phyloP scores from a whole-genome alignment of 2,797 vertebrate species.

The Triplophysa bombifrons region DNA sequence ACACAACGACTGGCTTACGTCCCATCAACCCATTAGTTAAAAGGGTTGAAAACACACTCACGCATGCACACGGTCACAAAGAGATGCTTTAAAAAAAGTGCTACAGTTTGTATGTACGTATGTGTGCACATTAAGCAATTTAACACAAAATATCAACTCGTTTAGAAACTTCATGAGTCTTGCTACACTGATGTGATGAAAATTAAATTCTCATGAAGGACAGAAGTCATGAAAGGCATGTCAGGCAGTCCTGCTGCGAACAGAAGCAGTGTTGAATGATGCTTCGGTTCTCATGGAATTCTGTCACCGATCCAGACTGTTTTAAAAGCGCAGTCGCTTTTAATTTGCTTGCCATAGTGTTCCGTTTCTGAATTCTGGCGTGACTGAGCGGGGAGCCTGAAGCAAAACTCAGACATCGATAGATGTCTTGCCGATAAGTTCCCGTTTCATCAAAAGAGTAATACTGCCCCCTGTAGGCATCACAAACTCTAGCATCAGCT shows the following conservation, averaged over 20 bases:
- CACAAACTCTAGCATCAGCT: background rate
- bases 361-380: constrained; percentile 24
- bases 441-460: constrained; percentile 25
- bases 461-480: constrained; percentile 57
- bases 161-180: constrained; percentile 21
- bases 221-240: constrained; percentile 32
- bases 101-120: background rate
- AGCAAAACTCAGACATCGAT: background rate
- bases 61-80: constrained; percentile 1
- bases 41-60: constrained; percentile 43
- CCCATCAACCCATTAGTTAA: constrained; percentile 43
- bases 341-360: constrained; percentile 25
- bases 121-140: background rate
- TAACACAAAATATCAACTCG: background rate
- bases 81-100: background rate
- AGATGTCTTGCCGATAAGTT: background rate
- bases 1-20: constrained; percentile 58
- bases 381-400: background rate
- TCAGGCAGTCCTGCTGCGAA: constrained; percentile 27
- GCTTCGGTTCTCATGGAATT: constrained; percentile 7
- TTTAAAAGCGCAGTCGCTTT: constrained; percentile 14
- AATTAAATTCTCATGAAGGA: constrained; percentile 14
- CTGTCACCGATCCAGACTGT: background rate
- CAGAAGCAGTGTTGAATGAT: constrained; percentile 28
- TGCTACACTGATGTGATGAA: constrained; percentile 11